A percentile compares a stretch with the other conserved stretches of the same genome.
Conservation (phyloP, 2,113 vertebrate species). For the Podarcis cretensis region DNA sequence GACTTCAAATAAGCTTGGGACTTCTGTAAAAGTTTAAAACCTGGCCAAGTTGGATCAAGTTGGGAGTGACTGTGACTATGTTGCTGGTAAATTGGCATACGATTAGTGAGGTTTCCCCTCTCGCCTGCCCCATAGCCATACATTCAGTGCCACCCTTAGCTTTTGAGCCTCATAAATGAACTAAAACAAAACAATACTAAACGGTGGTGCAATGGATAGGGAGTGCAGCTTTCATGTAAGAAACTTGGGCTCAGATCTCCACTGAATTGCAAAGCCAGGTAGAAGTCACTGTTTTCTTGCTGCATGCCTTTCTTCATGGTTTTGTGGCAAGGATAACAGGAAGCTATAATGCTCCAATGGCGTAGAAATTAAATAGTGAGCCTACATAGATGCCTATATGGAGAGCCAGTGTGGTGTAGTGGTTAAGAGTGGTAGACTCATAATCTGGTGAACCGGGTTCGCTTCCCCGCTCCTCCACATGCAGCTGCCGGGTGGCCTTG, state of each 20-base stretch:
- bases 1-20: neutral
- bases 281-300: too few species aligned
- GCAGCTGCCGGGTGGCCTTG: too few species aligned
- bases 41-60: neutral
- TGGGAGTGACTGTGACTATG: too few species aligned
- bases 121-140: neutral
- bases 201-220: too few species aligned
- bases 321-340: neutral
- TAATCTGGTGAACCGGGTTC: too few species aligned
- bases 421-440: too few species aligned
- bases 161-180: too few species aligned
- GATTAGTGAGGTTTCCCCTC: neutral
- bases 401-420: too few species aligned
- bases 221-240: neutral
- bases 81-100: neutral
- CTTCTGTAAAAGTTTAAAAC: neutral
- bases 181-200: too few species aligned
- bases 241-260: neutral
- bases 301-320: neutral
- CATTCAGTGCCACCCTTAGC: neutral
- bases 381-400: too few species aligned
- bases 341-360: neutral
- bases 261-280: neutral
- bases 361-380: neutral
- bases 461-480: too few species aligned